Percentiles rank a stretch among this genome's conserved stretches.
Conservation (phyloP, 2,797 vertebrate genomes). For the Xiphophorus birchmanni region DNA sequence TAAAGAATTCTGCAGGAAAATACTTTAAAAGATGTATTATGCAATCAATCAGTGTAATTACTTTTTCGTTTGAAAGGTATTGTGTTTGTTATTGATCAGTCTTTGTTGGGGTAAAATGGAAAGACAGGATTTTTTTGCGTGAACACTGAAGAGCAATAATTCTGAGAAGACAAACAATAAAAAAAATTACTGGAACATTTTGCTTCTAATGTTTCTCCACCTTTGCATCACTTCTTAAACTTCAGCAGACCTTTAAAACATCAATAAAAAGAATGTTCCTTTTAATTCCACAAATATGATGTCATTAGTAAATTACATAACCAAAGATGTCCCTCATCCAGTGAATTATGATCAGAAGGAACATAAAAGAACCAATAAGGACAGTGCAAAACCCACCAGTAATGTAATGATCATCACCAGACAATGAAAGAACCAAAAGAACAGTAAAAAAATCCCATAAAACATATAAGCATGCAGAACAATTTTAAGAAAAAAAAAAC, state of each 20-base stretch:
- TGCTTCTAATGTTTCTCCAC: background rate
- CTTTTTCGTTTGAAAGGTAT: background rate
- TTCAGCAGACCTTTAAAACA: background rate
- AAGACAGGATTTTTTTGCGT: background rate
- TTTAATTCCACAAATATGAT: background rate
- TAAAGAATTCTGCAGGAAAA: background rate
- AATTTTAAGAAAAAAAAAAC: slow-evolving; percentile 38
- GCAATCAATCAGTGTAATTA: background rate
- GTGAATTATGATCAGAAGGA: slow-evolving; percentile 30
- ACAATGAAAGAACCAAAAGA: slow-evolving; percentile 56
- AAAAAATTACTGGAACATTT: background rate
- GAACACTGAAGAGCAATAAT: background rate
- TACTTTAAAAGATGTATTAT: background rate
- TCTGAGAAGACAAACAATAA: background rate
- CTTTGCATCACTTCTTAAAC: background rate
- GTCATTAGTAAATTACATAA: slow-evolving; percentile 18
- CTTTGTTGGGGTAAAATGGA: background rate
- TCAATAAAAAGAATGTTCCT: background rate
- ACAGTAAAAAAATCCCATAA: slow-evolving; percentile 44
- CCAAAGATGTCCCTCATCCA: slow-evolving; percentile 21
- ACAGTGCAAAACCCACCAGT: slow-evolving; percentile 38
- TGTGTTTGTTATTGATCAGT: background rate
- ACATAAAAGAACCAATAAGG: slow-evolving; percentile 31
- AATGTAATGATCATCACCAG: slow-evolving; percentile 63
- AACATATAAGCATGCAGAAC: slow-evolving; percentile 60